Conservation (phyloP, 2,797 vertebrate species). For the Corythornis leucogaster region DNA sequence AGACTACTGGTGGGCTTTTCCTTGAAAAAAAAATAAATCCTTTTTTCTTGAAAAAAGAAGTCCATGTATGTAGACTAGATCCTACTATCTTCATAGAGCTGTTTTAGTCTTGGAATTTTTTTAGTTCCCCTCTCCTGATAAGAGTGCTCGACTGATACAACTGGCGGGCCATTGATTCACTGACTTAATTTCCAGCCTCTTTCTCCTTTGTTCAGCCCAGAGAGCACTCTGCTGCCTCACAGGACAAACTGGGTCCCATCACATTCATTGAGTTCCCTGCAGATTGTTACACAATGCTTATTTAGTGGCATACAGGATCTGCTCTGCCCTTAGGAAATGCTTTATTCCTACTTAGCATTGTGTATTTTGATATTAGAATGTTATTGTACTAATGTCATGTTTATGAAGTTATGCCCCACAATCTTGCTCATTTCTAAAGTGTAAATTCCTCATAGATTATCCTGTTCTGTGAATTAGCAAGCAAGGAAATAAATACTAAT, state of each 20-base stretch:
- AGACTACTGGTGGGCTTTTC: accelerated
- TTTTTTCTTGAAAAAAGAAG: neutral
- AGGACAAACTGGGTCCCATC: accelerated
- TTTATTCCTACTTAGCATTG: neutral
- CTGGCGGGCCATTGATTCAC: neutral
- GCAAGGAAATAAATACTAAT: conserved; percentile 7
- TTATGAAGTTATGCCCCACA: neutral
- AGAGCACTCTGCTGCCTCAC: neutral
- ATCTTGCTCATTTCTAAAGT: neutral
- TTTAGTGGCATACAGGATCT: neutral
- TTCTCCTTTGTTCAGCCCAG: neutral
- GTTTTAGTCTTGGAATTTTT: neutral
- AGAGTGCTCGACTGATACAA: neutral
- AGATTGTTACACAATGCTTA: neutral
- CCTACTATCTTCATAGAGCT: neutral
- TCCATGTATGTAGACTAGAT: neutral
- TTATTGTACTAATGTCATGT: neutral
- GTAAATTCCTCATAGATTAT: conserved; percentile 25
- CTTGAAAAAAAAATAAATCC: neutral
- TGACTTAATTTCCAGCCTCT: neutral
- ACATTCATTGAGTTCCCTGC: neutral
- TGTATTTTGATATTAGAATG: neutral
- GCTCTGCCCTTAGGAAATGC: conserved; percentile 1
- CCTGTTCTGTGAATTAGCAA: conserved; percentile 8
- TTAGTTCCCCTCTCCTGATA: neutral